A percentile compares a stretch with the other conserved stretches of the same genome.
phyloP scores from a whole-genome alignment of 2,888 invertebrate genomes.

The Drosophila fungiperda region DNA sequence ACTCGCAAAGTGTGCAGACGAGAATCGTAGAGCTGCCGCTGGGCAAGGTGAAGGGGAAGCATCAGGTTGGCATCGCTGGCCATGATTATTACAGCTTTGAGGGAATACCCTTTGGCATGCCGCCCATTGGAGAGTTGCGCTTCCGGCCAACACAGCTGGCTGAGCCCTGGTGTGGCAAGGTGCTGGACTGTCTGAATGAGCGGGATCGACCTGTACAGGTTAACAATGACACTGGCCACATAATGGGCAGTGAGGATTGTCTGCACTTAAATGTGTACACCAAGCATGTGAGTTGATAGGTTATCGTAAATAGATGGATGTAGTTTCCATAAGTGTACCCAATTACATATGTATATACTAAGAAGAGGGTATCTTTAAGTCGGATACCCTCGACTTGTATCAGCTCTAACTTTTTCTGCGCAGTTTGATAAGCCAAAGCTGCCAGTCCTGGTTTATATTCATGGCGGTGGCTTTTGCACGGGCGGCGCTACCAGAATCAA shows the following conservation, averaged over 20 bases:
- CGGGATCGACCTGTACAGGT: conserved; percentile 54
- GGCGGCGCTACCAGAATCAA: conserved; percentile 82
- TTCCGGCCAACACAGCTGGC: conserved; percentile 81
- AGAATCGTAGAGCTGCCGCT: conserved; percentile 56
- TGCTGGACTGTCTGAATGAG: conserved; percentile 61
- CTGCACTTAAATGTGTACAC: conserved; percentile 76
- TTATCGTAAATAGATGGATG: not conserved
- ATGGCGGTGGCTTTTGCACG: conserved; percentile 85
- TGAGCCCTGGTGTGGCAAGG: conserved; percentile 82
- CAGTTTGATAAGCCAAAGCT: conserved; percentile 59
- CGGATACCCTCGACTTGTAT: not conserved
- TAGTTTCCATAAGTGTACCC: not conserved
- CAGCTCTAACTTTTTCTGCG: not conserved
- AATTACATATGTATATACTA: not conserved
- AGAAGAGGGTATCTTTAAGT: not conserved
- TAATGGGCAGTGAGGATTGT: conserved; percentile 79
- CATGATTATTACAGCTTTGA: conserved; percentile 72
- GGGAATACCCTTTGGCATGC: conserved; percentile 79
- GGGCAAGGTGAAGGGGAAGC: conserved; percentile 73
- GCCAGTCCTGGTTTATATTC: conserved; percentile 85
- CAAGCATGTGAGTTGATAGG: conserved; percentile 58
- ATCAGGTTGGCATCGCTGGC: conserved; percentile 63
- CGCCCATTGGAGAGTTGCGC: conserved; percentile 71
- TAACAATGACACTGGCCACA: conserved; percentile 52
- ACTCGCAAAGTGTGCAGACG: conserved; percentile 14